phyloP scores from a whole-genome alignment of 2,113 vertebrate species.

The Mustela lutreola region DNA sequence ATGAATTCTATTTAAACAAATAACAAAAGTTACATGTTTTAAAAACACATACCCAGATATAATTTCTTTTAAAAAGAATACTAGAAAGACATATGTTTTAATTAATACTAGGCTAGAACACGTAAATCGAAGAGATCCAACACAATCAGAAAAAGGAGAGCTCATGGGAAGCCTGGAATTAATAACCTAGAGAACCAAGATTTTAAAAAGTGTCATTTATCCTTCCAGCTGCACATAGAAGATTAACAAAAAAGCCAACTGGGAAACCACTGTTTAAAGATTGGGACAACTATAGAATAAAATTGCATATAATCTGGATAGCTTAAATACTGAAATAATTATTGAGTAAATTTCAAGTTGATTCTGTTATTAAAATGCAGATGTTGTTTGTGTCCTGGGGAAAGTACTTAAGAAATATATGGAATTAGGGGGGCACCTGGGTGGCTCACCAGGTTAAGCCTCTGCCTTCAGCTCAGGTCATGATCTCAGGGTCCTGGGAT shows the following conservation, averaged over 20 bases:
- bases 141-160: not conserved
- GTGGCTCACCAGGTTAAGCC: no score
- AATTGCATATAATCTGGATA: not conserved
- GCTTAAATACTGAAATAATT: slow-evolving; percentile 23
- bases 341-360: not conserved
- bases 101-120: not conserved
- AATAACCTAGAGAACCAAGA: not conserved
- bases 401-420: not conserved
- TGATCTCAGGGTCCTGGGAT: no score
- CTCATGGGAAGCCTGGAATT: not conserved
- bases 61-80: not conserved
- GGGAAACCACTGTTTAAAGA: not conserved
- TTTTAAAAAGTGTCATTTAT: not conserved
- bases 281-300: not conserved
- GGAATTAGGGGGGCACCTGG: no score
- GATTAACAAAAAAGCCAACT: not conserved
- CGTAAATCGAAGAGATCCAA: not conserved
- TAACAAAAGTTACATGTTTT: not conserved
- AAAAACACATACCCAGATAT: not conserved
- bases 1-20: not conserved
- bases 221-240: not conserved
- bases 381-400: not conserved
- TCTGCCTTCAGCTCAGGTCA: no score
- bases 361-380: slow-evolving; percentile 15
- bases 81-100: not conserved